Base-by-base conservation (phyloP, 2,888 invertebrate species). In the Acleris literana region DNA sequence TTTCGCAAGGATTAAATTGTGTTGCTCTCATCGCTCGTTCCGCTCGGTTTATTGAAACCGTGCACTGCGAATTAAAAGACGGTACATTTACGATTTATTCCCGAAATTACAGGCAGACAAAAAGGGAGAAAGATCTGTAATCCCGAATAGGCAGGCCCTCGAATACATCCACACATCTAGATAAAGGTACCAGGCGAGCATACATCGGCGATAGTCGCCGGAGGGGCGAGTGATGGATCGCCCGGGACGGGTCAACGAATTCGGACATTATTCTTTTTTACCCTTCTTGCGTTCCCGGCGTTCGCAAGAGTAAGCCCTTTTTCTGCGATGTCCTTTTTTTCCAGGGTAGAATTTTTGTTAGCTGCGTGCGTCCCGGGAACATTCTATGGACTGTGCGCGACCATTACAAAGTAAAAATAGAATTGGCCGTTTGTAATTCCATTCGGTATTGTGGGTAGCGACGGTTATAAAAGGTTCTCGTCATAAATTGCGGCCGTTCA, bases 231-330 rank as follows among this genome's bases (percentile, higher is more conserved):
- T 93, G 93, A 93, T 93, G 93, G 93, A 93, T 93, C 86, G 91
- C 89, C 84, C 85, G 89, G 90, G 91, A 93, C 92, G 93, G 93
- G 93, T 93, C 93, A 93, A 93, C 93, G 93, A 90, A 93, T 93
- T 93, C 93, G 92, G 88, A 92, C 93, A 93, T 93, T 93, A 92
- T 92, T 93, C 93, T 93, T 93, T 93, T 93, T 92, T 92, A 92
- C 92, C 93, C 93, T 93, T 93, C 93, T 92, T 91, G 88, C 88
- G 87, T 85, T 84, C 84, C 81, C 82, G 76, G 74, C 84, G 82
- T 90, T 90, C 88, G 90, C 88, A 86, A 86, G 87, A 88, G 90
- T 91, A 90, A 91, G 91, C 91, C 91, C 92, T 91, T 92, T 92
- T 92, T 88, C 86, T 89, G 88, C 87, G 86, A 88, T 82, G 88